Evolutionary conservation across 2,888 invertebrate genomes (phyloP), one percentile per base, ranked within the genome.

Genomic region (Drosophila cognata): DNA sequence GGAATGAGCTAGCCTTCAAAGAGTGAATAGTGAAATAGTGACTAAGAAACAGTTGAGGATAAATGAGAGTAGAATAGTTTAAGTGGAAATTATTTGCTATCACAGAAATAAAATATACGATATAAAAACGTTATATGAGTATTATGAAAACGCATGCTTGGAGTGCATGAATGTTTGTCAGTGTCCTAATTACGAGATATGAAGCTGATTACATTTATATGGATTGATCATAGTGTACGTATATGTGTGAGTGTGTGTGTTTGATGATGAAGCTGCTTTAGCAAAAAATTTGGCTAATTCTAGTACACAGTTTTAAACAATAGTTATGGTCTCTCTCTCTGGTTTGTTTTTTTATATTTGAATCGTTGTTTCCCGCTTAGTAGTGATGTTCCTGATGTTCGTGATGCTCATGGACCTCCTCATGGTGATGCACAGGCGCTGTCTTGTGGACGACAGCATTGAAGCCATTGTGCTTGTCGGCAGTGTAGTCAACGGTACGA

Each of bases 401-500:
- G 66, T 91, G 90, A 21, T 76, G 77, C 25, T 78, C 78, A 46
- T 71, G 91, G 53, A 91, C 77, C 64, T 89, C 90, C 79, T 92
- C 92, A 43, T 91, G 90, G 55, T 92, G 92, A 63, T 93, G 93
- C 63, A 92, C 91, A 50, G 93, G 93, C 62, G 92, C 92, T 29
- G 93, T 93, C 89, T 93, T 93, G 78, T 93, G 93, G 29, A 93
- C 93, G 38, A 93, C 92, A 43, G 93, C 93, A 76, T 93, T 93
- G 88, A 93, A 93, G 55, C 93, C 93, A 65, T 93, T 93, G 80
- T 93, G 93, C 81, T 93, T 93, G 70, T 93, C 93, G 66, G 93
- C 93, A 38, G 93, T 93, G 73, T 93, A 93, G 79, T 93, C 93
- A 50, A 93, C 93, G 43, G 96, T 96, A 80, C 96, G 94, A 74